Conservation (phyloP, 2,113 vertebrate species). For the Onychorhynchus coronatus region DNA sequence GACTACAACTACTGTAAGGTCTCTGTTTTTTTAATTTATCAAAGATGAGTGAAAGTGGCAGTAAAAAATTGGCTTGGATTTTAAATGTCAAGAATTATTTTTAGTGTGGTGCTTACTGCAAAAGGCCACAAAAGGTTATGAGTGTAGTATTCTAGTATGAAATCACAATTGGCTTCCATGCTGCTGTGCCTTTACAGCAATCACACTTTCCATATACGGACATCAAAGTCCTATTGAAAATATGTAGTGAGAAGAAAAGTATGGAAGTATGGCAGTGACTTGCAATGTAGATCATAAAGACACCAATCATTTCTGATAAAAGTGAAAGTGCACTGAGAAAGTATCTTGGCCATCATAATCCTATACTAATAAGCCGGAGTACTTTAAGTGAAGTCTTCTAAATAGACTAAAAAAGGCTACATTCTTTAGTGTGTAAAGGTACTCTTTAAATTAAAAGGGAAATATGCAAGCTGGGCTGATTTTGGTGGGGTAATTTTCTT, state of each 20-base stretch:
- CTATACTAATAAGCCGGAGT: background rate
- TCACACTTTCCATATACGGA: background rate
- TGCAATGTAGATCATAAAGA: background rate
- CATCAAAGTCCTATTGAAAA: background rate
- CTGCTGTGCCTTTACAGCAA: background rate
- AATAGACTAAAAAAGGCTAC: background rate
- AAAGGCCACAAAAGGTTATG: background rate
- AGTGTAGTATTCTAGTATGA: background rate
- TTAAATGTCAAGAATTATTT: background rate
- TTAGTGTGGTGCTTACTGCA: background rate
- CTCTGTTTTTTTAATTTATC: background rate
- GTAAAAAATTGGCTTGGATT: background rate
- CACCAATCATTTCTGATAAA: accelerated
- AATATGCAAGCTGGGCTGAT: background rate
- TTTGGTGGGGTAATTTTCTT: background rate
- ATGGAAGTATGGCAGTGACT: background rate
- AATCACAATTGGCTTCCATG: background rate
- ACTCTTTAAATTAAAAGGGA: background rate
- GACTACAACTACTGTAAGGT: background rate
- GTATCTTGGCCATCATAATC: background rate
- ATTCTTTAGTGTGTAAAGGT: background rate
- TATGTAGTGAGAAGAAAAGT: background rate
- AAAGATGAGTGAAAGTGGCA: background rate
- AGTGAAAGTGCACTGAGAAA: background rate
- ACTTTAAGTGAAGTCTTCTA: background rate